Conservation (phyloP, 2,113 vertebrate species). For the Brachyhypopomus gauderio region DNA sequence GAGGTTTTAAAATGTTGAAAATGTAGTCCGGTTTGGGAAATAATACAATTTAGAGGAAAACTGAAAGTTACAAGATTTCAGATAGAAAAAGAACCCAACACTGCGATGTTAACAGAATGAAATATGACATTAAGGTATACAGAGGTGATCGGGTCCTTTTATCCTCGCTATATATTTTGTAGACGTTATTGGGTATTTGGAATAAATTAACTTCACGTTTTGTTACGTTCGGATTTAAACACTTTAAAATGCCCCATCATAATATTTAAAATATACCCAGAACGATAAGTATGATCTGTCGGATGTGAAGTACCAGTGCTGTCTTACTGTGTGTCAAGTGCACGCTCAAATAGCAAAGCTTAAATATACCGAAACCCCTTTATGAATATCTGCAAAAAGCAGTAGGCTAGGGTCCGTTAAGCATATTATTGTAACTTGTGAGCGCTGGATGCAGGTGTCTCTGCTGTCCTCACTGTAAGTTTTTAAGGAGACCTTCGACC, state of each 20-base stretch:
- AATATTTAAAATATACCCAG: too few relatives aligned
- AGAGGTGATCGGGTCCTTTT: neutral
- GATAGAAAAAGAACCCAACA: constrained; percentile 53
- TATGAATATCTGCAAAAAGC: constrained; percentile 26
- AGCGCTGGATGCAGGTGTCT: constrained; percentile 29
- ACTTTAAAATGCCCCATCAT: too few relatives aligned
- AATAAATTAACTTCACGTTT: neutral
- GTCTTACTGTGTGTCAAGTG: constrained; percentile 7
- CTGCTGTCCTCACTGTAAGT: constrained; percentile 16
- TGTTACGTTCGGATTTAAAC: neutral
- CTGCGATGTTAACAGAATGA: constrained; percentile 57
- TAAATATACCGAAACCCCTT: neutral
- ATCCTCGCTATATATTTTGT: constrained; percentile 2
- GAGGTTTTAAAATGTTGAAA: constrained; percentile 50
- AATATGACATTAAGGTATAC: constrained; percentile 46
- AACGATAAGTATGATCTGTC: neutral
- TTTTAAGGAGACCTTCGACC: constrained; percentile 22
- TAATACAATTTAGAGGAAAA: constrained; percentile 36
- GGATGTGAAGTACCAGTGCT: neutral
- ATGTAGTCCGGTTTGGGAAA: constrained; percentile 45
- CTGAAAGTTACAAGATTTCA: constrained; percentile 63
- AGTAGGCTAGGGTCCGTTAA: neutral
- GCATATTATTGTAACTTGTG: constrained; percentile 6
- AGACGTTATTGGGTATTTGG: constrained; percentile 13
- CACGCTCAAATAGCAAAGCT: neutral